Percentiles rank a stretch among this genome's conserved stretches.
phyloP scores from a whole-genome alignment of 2,113 vertebrate species.

The Coregonus clupeaformis region DNA sequence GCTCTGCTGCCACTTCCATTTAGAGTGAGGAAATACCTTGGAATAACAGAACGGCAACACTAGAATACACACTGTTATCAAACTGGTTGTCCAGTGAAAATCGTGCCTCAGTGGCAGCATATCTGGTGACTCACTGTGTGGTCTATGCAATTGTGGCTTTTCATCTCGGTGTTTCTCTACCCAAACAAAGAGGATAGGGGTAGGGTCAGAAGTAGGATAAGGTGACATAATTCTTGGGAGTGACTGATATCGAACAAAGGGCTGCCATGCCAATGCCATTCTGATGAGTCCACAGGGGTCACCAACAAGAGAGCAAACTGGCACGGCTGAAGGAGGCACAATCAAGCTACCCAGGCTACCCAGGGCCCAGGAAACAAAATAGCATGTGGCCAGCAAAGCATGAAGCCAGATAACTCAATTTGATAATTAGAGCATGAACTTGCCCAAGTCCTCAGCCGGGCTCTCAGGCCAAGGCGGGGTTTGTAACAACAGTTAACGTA shows the following conservation, averaged over 20 bases:
- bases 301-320: background rate
- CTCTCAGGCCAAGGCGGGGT: background rate
- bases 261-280: background rate
- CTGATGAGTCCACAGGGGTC: background rate
- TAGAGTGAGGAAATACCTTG: too few species aligned
- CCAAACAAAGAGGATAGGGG: too few species aligned
- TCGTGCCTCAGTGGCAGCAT: too few species aligned
- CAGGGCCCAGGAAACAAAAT: slow-evolving; percentile 6
- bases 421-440: slow-evolving; percentile 35
- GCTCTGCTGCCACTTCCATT: too few species aligned
- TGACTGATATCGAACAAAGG: background rate
- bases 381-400: slow-evolving; percentile 26
- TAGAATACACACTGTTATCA: too few species aligned
- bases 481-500: too few species aligned
- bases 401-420: slow-evolving; percentile 18
- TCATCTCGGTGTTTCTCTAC: too few species aligned
- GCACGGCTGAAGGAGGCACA: background rate
- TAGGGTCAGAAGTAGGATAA: background rate
- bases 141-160: too few species aligned
- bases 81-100: too few species aligned
- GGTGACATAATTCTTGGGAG: background rate
- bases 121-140: too few species aligned
- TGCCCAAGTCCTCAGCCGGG: background rate
- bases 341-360: background rate
- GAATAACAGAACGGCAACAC: too few species aligned